Percentiles rank a stretch among this genome's conserved stretches.
phyloP scores from a whole-genome alignment of 35 echinoderm and acorn worm species.

The Anneissia japonica region DNA sequence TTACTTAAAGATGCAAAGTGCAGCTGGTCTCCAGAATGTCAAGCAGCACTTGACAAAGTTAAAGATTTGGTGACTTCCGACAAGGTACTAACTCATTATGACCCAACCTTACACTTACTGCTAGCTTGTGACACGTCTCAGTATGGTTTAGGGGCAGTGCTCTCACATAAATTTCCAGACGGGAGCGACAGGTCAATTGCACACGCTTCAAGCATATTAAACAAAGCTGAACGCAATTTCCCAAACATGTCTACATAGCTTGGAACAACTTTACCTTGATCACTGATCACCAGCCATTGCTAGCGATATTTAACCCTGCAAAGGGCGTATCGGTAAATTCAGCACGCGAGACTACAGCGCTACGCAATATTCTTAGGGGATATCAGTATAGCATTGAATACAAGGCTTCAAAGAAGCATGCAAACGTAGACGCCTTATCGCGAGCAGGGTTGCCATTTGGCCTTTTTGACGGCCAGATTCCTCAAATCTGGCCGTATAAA shows the following conservation, averaged over 20 bases:
- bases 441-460: too few species aligned
- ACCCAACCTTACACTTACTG: constrained; percentile 31
- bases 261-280: constrained; percentile 45
- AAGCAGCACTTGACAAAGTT: constrained; percentile 35
- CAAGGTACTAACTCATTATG: constrained; percentile 40
- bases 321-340: neutral
- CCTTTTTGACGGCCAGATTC: too few species aligned
- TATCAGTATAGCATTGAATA: neutral
- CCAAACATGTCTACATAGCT: constrained; percentile 36
- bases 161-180: constrained; percentile 34
- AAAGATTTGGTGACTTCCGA: constrained; percentile 31
- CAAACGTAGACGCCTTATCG: constrained; percentile 3
- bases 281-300: constrained; percentile 65
- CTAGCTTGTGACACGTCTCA: constrained; percentile 42
- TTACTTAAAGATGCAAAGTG: too few species aligned
- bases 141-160: constrained; percentile 55
- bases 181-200: constrained; percentile 40
- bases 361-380: neutral
- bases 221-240: constrained; percentile 48
- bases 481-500: too few species aligned
- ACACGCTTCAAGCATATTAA: constrained; percentile 41
- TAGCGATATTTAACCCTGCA: constrained; percentile 27
- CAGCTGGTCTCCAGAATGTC: constrained; percentile 1
- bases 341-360: neutral
- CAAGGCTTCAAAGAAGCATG: constrained; percentile 1